Evolutionary conservation across 1,140 invertebrate genomes (phyloP).

Genomic region (Brachionus angularis): DNA sequence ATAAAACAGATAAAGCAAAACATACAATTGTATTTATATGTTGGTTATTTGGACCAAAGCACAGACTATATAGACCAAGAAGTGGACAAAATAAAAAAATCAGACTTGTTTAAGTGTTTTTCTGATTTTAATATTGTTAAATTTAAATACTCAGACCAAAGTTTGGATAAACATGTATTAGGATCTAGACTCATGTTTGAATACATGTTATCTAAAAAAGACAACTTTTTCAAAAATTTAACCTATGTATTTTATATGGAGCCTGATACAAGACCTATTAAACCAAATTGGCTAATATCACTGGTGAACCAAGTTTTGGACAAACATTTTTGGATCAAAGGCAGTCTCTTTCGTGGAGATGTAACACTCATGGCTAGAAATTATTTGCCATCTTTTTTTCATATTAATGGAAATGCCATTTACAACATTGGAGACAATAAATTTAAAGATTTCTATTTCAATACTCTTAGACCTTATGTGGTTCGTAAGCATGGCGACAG

Average conservation of each 20-base stretch:
- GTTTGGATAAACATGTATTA: not conserved
- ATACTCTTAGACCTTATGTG: not conserved
- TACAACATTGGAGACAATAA: conserved; percentile 1
- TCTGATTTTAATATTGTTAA: not conserved
- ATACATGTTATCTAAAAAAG: not conserved
- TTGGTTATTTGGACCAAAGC: not conserved
- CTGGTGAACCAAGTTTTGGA: not conserved
- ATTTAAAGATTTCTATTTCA: conserved; percentile 25
- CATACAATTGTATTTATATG: not conserved
- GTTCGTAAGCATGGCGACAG: not conserved
- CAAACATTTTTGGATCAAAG: conserved; percentile 26
- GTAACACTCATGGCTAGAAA: not conserved
- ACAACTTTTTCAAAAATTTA: not conserved
- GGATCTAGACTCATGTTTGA: conserved; percentile 38
- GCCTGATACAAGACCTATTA: conserved; percentile 1
- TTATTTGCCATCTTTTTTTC: not conserved
- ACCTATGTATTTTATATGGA: conserved; percentile 27
- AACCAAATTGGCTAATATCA: not conserved
- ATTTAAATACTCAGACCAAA: not conserved
- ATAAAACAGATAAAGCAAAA: not conserved
- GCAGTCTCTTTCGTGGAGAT: not conserved
- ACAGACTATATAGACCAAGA: not conserved
- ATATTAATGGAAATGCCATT: conserved; percentile 30
- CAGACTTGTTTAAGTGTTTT: not conserved
- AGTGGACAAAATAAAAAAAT: not conserved